Evolutionary conservation across 2,113 vertebrate species (phyloP), one percentile per base, ranked within the genome.

Genomic region (Phyllopteryx taeniolatus): DNA sequence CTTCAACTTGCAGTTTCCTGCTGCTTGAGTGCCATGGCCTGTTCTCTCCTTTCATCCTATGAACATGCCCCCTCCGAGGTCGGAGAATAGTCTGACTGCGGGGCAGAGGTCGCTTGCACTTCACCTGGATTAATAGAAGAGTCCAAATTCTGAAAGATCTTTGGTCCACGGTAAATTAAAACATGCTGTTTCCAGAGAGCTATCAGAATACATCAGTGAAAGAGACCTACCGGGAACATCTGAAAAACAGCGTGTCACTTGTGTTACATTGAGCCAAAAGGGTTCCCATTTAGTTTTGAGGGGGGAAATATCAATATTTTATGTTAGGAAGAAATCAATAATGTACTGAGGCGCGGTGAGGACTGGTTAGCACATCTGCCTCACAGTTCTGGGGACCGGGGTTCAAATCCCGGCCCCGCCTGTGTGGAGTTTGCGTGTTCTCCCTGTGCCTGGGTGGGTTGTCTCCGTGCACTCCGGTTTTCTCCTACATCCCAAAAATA

Each of bases 11-110:
- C 79, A 82, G 85, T 72, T 46, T 81, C 90, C 90, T 62, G 88
- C 90, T 85, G 90, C 66, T 91, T 72, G 80, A 91, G 85, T 91
- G 86, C 85, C 82, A 79, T 57, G 68, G 76, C 75, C 75, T 64
- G 59, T 78, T 77, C 79, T 79, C 67, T 80, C 64, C 87, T 88
- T 90, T 86, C 86, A 91, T 81, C 74, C 56, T 27, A 39, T 19
- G 76, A 72, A 66, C 79, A 69, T 79, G 86, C 88, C 88, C 90
- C 91, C 87, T 86, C 85, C 20, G 83, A 80, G 74, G 73, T 47
- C 67, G 78, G 5, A 91, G 84, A 91, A 92, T 91, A 77, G 87
- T 63, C 72, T 78, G 75, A 81, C 83, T 75, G 82, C 83, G 78
- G 78, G 80, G 68, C 75, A 81, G 90, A 92, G 88, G 87, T 87